Base-by-base conservation (phyloP, 2,113 vertebrate species). In the Egretta garzetta region DNA sequence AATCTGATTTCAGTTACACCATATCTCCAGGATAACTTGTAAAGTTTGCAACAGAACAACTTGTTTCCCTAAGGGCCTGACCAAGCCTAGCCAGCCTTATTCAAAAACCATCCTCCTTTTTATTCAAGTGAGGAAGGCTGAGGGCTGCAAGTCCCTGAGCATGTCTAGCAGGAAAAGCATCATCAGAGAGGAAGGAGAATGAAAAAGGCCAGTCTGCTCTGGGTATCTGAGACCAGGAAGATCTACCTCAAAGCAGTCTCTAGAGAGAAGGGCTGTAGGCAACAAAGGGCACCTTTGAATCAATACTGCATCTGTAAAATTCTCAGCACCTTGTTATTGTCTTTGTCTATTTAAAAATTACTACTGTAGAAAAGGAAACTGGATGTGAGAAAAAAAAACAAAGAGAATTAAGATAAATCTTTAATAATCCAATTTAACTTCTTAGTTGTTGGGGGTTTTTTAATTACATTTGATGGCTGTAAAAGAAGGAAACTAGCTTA, bases 1-100 rank as follows among this genome's bases (percentile, higher is more conserved):
- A 95, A 91, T 84, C 72, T 91, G 63, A 90, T 86, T 93, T 89
- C 72, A 79, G 32, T 73, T 93, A 49, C 4, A 3, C 39, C 2
- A 0, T 81, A 93, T 81, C 82, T 91, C 52, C 47, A 84, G 72
- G 21, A 77, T 80, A 86, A 92, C 66, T 72, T 92, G 20, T 47
- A 53, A 94, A 90, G 47, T 93, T 92, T 90, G 82, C 63, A 85
- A 22, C 30, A 71, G 47, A 94, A 80, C 10, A 59, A 50, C 58
- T 80, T 84, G 43, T 56, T 92, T 80, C 86, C 70, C 76, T 43
- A 35, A 84, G 50, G 86, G 23, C 7, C 21, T 86, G 62, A 43
- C 64, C 76, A 68, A 77, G 47, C 27, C 50, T 43, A 39, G 26
- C 12, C 26, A 77, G 7, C 19, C 45, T 75, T 72, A 80, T 43